Evolutionary conservation across 1,140 invertebrate genomes (phyloP).

Genomic region (Leguminivora glycinivorella): DNA sequence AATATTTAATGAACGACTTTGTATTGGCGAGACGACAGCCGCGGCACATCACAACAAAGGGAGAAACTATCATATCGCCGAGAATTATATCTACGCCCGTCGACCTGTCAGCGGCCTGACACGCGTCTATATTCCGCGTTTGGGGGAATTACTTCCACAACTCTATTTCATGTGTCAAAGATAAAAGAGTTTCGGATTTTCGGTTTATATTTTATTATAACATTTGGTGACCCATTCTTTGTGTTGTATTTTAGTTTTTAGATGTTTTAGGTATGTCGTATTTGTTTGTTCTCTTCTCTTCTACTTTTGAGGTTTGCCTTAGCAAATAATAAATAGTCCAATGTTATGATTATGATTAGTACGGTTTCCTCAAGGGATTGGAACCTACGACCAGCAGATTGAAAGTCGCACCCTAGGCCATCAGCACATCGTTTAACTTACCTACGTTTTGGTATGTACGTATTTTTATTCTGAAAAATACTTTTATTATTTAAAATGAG

Average conservation of each 20-base stretch:
- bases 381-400: too few species aligned
- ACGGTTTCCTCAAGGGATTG: too few species aligned
- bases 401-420: too few species aligned
- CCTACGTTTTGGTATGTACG: too few species aligned
- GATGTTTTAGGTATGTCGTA: not conserved
- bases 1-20: conserved; percentile 13
- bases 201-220: not conserved
- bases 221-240: not conserved
- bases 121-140: conserved; percentile 21
- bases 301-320: too few species aligned
- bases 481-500: too few species aligned
- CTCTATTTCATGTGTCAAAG: conserved; percentile 21
- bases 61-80: conserved; percentile 15
- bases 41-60: conserved; percentile 17
- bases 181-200: conserved; percentile 21
- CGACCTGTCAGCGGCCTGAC: conserved; percentile 20
- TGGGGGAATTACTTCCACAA: conserved; percentile 26
- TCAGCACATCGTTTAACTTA: too few species aligned
- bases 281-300: too few species aligned
- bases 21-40: not conserved
- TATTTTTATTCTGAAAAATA: too few species aligned
- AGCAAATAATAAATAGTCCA: too few species aligned
- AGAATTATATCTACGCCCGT: conserved; percentile 17
- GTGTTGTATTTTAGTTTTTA: not conserved
- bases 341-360: too few species aligned